Evolutionary conservation across 1,140 invertebrate species (phyloP).

Genomic region (Dolichoris vasculosae): DNA sequence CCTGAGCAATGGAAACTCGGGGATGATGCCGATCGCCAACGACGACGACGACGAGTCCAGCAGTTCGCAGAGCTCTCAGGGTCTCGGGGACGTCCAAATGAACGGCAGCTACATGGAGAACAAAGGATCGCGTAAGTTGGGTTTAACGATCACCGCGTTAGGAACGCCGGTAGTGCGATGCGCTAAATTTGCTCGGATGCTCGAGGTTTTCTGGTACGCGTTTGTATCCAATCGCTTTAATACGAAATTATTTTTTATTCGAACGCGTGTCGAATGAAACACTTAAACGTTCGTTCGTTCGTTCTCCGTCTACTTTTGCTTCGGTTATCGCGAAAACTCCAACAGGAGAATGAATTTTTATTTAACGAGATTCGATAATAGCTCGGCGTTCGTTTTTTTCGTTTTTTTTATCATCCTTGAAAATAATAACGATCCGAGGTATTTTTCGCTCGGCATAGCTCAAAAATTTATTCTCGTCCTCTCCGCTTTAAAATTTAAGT

Average conservation of each 20-base stretch:
- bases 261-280: neutral
- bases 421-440: too few species aligned
- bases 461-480: too few species aligned
- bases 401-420: too few species aligned
- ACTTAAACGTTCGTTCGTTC: neutral
- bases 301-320: too few species aligned
- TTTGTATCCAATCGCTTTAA: neutral
- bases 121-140: conserved; percentile 69
- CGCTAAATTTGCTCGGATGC: neutral
- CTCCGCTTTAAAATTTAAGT: too few species aligned
- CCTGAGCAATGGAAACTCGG: conserved; percentile 64
- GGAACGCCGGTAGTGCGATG: too few species aligned
- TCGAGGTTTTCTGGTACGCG: too few species aligned
- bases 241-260: neutral
- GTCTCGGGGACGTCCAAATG: conserved; percentile 71
- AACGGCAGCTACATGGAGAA: conserved; percentile 78
- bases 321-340: neutral
- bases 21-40: conserved; percentile 60
- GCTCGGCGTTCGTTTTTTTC: too few species aligned
- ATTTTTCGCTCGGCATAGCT: too few species aligned
- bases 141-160: neutral
- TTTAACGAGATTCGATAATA: too few species aligned
- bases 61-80: conserved; percentile 75
- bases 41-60: conserved; percentile 77
- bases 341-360: too few species aligned